Conservation (phyloP, 2,113 vertebrate genomes). For the Centrocercus urophasianus region DNA sequence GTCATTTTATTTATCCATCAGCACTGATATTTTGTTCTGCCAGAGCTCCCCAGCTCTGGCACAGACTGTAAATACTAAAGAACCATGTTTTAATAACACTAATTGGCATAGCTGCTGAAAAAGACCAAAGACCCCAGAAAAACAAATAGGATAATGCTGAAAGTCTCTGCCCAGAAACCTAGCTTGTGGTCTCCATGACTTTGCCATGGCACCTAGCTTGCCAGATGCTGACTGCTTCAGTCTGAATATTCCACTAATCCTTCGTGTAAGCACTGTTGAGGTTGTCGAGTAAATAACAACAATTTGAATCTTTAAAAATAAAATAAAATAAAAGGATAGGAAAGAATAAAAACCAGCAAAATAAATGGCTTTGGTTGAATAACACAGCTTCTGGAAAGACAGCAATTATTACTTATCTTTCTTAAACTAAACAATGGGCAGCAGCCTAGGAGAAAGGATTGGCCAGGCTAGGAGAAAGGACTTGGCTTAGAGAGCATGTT, state of each 20-base stretch:
- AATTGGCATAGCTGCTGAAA: conserved; percentile 9
- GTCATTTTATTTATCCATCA: neutral
- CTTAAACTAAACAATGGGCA: neutral
- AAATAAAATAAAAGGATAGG: neutral
- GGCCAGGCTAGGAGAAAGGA: neutral
- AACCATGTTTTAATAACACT: neutral
- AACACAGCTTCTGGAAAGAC: neutral
- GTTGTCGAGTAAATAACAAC: neutral
- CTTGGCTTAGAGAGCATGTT: neutral
- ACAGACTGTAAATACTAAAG: neutral
- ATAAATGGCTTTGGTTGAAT: neutral
- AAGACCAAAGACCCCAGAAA: neutral
- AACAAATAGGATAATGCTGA: conserved; percentile 17
- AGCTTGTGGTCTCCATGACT: conserved; percentile 26
- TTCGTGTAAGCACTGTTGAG: neutral
- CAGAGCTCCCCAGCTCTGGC: neutral
- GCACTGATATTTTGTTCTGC: neutral
- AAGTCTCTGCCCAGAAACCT: conserved; percentile 32
- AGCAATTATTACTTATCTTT: neutral
- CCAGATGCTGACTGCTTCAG: conserved; percentile 24
- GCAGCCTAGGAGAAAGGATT: neutral
- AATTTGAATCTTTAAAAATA: neutral
- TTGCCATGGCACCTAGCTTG: neutral
- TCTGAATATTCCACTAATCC: neutral
- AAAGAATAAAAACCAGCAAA: neutral